phyloP scores from a whole-genome alignment of 2,797 vertebrate species.

The Oreochromis mossambicus region DNA sequence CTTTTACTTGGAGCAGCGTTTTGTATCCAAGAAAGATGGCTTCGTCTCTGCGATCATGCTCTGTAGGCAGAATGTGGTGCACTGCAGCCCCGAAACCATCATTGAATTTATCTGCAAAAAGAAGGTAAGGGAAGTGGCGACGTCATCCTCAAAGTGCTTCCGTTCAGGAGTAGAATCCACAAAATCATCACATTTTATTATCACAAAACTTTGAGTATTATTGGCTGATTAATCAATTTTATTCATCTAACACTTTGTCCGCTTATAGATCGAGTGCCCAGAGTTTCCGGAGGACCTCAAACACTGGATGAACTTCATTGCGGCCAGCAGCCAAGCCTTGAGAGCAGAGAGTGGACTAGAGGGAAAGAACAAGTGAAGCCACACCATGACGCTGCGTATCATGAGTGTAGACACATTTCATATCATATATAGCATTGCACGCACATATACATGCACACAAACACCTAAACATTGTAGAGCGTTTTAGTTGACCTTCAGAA shows the following conservation, averaged over 20 bases:
- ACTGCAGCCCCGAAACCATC: constrained; percentile 76
- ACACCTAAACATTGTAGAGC: constrained; percentile 12
- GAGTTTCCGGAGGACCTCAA: constrained; percentile 82
- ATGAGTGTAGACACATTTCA: constrained; percentile 46
- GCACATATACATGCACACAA: constrained; percentile 27
- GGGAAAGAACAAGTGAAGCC: constrained; percentile 73
- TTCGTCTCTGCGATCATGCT: constrained; percentile 84
- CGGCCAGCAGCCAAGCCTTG: constrained; percentile 84
- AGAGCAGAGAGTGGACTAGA: constrained; percentile 80
- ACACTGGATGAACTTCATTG: constrained; percentile 86
- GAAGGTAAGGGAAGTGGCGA: constrained; percentile 65
- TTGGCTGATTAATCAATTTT: background rate
- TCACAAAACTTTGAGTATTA: background rate
- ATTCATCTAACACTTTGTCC: background rate
- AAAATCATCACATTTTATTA: background rate
- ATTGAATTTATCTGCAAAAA: constrained; percentile 81
- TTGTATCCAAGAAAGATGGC: constrained; percentile 82
- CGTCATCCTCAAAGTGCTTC: background rate
- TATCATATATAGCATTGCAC: constrained; percentile 30
- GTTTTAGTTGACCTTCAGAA: constrained; percentile 32
- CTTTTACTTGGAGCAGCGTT: constrained; percentile 88
- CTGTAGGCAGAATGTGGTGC: constrained; percentile 81
- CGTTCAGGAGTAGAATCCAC: background rate
- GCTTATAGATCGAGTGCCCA: constrained; percentile 81
- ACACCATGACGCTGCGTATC: background rate